Base-by-base conservation (phyloP, 1,140 invertebrate genomes). In the Solenopsis invicta region DNA sequence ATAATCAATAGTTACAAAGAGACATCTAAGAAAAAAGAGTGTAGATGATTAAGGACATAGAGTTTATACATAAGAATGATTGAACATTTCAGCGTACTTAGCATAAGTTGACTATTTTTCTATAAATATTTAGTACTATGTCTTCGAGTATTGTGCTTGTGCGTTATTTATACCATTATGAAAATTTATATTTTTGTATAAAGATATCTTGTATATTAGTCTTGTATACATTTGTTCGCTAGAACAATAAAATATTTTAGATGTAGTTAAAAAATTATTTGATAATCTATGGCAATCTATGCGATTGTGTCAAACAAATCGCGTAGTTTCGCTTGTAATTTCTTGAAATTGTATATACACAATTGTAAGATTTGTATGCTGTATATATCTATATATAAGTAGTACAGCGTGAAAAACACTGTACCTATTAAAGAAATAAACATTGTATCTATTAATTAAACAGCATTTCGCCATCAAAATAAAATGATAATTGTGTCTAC, bases 101-200 rank as follows among this genome's bases (percentile, higher is more conserved):
- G 50, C 48, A 52, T 56, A 69, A 71, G 24, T 86, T 69, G 71
- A 69, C 37, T 89, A 89, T 90, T 89, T 87, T 90, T 87, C 41
- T 74, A 89, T 76, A 34, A 69, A 52, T 61, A 76, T 66, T 64
- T 52, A 78, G 3, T 74, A 54, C 50, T 34, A 48, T 34, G 48
- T 80, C n/a, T 80, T 67, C 24, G 9, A 76, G 59, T 84, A 12
- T 80, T 62, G 64, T 64, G 56, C 61, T 85, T 85, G 59, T 87
- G 54, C 62, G 37, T 64, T 8, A 16, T 81, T 91, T 71, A 34
- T 77, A 88, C 50, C n/a, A 62, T 48, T 21, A 50, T 71, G 34
- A 77, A 77, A 84, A 69, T 92, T 92, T 92, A 91, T 93, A 93
- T 93, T 93, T 93, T 67, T 91, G 92, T 91, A 88, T 91, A 92